Evolutionary conservation across 2,797 vertebrate genomes (phyloP).

Genomic region (Galagoides demidoff): DNA sequence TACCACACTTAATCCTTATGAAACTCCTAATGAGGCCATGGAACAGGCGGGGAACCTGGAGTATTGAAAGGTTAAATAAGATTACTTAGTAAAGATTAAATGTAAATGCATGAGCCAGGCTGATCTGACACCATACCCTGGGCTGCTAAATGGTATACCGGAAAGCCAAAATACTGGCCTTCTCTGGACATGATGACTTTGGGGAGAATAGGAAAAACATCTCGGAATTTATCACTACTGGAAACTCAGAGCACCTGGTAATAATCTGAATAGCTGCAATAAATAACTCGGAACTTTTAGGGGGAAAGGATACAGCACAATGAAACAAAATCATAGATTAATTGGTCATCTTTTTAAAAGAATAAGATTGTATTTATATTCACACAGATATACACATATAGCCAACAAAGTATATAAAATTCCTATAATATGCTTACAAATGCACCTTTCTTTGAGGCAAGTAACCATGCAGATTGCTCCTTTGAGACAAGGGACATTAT

Average conservation of each 20-base stretch:
- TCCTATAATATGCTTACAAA: neutral
- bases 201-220: neutral
- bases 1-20: constrained; percentile 60
- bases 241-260: constrained; percentile 43
- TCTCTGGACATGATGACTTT: neutral
- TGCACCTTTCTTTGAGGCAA: neutral
- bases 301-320: neutral
- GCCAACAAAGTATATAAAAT: neutral
- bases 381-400: neutral
- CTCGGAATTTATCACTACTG: neutral
- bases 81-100: constrained; percentile 58
- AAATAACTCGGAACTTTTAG: neutral
- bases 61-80: constrained; percentile 55
- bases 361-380: neutral
- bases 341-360: neutral
- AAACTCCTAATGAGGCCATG: constrained; percentile 53
- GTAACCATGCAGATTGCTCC: neutral
- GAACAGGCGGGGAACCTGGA: constrained; percentile 23
- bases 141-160: neutral
- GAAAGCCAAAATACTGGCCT: constrained; percentile 26
- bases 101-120: neutral
- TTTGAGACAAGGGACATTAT: neutral
- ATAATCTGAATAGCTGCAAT: neutral
- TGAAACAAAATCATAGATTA: neutral
- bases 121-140: neutral